Evolutionary conservation across 2,797 vertebrate genomes (phyloP), one percentile per base, ranked within the genome.

Genomic region (Ctenochaetus hawaiiensis): DNA sequence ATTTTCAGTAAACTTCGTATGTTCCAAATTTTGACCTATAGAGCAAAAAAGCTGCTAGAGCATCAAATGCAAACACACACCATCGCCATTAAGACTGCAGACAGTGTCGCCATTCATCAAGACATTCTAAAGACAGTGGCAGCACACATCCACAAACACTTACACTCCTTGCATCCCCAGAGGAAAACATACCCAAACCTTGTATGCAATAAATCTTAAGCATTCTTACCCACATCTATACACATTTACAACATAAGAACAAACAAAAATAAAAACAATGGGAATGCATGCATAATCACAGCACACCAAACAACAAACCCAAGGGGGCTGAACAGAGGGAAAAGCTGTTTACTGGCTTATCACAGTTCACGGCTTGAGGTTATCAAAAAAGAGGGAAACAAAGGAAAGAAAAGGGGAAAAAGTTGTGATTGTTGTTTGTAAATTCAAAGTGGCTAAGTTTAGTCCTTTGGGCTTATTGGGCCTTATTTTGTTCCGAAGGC

Each of bases 251-350:
- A 77, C 59, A 43, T 51, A 34, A 58, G 41, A 57, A 4, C 43
- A 75, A 69, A 74, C 22, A 61, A 47, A 66, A 73, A 44, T 4
- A 12, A 44, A 14, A 67, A 51, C 30, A 72, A 37, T 23, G 39
- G 2, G 6, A 45, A 57, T 47, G 22, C 47, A 43, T 74, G 49
- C 66, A 72, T 68, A 77, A 75, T 84, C 60, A 72, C 59, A 80
- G 23, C 5, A 39, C 12, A 9, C 17, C 18, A 67, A 70, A 67
- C 16, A 76, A 67, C 34, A 53, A 37, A 39, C 64, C 57, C 59
- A 26, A 0, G 23, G 64, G 60, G 47, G 41, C 34, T 0, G 47
- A 70, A 67, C 67, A 73, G 66, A 70, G 47, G 62, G 26, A 34
- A 60, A 61, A 13, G 61, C 56, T 70, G 67, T 53, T 72, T 13